Conservation (phyloP, 2,113 vertebrate genomes). For the Stegostoma tigrinum region DNA sequence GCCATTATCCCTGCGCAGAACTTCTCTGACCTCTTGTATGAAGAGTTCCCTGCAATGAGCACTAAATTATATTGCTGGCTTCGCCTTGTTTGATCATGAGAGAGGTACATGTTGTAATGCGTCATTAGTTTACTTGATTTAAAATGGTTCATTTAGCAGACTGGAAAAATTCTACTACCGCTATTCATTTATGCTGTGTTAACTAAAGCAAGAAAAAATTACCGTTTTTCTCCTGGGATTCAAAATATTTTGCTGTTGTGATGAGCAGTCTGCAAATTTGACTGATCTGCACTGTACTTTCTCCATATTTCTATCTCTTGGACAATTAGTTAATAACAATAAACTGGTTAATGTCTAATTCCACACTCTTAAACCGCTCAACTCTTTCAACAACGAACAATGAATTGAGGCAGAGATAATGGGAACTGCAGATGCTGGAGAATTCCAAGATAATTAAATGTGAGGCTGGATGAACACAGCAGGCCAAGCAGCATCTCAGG, state of each 20-base stretch:
- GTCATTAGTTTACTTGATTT: not conserved
- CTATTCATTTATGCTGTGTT: not conserved
- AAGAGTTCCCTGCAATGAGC: not conserved
- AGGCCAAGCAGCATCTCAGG: no score
- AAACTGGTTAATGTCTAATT: not conserved
- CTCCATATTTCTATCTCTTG: not conserved
- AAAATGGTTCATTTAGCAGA: slow-evolving; percentile 6
- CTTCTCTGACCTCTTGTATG: not conserved
- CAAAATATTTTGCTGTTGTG: not conserved
- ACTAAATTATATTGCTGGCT: not conserved
- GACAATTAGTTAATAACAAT: not conserved
- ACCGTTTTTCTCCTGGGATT: not conserved
- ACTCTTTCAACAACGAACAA: not conserved
- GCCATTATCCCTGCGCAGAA: not conserved
- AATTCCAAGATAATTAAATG: no score
- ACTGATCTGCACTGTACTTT: not conserved
- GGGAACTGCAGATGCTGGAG: no score
- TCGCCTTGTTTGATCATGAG: not conserved
- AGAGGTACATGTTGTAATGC: not conserved
- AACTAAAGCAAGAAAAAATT: not conserved
- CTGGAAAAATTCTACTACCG: not conserved
- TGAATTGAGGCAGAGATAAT: not conserved
- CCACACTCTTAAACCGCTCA: not conserved
- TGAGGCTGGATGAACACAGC: no score
- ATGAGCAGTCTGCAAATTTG: not conserved